Evolutionary conservation across 2,113 vertebrate species (phyloP).

Genomic region (Pteruthius melanotis): DNA sequence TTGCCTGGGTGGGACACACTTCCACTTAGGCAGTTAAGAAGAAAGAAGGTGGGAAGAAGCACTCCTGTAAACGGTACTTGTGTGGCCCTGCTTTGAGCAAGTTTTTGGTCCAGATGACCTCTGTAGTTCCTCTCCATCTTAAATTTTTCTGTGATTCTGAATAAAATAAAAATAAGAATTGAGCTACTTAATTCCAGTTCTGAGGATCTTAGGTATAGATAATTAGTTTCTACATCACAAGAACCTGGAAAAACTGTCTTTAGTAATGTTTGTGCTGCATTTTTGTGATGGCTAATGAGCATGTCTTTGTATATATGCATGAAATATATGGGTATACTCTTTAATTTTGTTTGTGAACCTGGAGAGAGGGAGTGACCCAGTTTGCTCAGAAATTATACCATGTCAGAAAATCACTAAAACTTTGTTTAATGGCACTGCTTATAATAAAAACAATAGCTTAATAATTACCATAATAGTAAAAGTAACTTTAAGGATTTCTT

Average conservation of each 20-base stretch:
- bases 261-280: background rate
- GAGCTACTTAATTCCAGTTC: background rate
- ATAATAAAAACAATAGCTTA: slow-evolving; percentile 1
- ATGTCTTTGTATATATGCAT: slow-evolving; percentile 33
- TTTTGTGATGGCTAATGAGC: slow-evolving; percentile 43
- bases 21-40: background rate
- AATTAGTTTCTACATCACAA: slow-evolving; percentile 37
- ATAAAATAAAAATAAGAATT: background rate
- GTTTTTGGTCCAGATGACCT: background rate
- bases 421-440: background rate
- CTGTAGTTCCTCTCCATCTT: background rate
- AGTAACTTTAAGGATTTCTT: background rate
- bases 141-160: background rate
- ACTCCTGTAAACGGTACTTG: background rate
- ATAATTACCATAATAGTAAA: background rate
- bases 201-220: background rate
- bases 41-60: background rate
- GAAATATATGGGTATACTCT: slow-evolving; percentile 17
- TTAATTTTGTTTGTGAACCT: slow-evolving; percentile 54
- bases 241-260: slow-evolving; percentile 34
- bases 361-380: slow-evolving; percentile 12
- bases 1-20: fast-evolving
- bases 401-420: background rate
- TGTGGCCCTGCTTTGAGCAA: background rate
- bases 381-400: slow-evolving; percentile 1